A percentile compares a stretch with the other conserved stretches of the same genome.
Conservation (phyloP, 2,113 vertebrate genomes). For the Vanacampus margaritifer region DNA sequence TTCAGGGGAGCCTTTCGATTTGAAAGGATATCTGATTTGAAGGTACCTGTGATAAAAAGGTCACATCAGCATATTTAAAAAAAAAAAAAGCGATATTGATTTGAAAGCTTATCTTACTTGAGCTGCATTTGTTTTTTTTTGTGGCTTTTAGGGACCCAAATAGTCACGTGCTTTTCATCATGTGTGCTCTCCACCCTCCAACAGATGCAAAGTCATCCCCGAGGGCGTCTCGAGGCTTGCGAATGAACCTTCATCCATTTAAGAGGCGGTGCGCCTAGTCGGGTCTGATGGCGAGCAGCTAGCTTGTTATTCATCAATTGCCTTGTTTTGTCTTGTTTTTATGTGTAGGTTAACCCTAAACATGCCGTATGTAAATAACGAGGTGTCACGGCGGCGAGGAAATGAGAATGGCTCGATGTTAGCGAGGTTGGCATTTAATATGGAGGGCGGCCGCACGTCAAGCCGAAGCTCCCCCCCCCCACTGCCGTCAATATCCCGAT, state of each 20-base stretch:
- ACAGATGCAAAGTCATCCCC: too few relatives aligned
- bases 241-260: not conserved
- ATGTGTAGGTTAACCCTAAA: not conserved
- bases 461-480: slow-evolving; percentile 1
- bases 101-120: not conserved
- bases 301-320: not conserved
- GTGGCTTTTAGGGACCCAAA: not conserved
- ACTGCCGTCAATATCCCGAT: slow-evolving; percentile 28
- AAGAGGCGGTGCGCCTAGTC: too few relatives aligned
- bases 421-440: not conserved
- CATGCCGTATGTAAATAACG: not conserved
- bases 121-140: not conserved
- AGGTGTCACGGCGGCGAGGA: not conserved
- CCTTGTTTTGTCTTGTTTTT: not conserved
- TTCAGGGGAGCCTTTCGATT: not conserved
- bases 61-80: not conserved
- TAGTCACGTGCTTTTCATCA: not conserved
- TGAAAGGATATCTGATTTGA: not conserved
- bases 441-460: not conserved
- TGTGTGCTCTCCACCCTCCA: not conserved
- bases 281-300: not conserved
- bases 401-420: not conserved
- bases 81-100: not conserved
- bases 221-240: not conserved
- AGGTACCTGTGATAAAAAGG: not conserved